phyloP scores from a whole-genome alignment of 2,888 invertebrate genomes.

The Augochlorella aurata region DNA sequence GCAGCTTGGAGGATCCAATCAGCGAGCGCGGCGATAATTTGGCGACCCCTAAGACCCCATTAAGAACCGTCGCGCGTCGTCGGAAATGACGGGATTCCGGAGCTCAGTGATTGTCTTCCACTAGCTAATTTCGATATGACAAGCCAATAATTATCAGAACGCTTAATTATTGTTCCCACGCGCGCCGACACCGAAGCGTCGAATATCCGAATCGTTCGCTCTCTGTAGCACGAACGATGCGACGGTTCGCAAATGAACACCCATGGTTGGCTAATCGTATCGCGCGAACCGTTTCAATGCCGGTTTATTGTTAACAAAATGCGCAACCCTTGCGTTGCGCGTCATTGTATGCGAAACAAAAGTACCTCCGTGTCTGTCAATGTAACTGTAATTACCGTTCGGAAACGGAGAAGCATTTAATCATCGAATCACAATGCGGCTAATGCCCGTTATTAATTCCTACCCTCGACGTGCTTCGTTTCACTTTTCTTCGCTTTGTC shows the following conservation, averaged over 20 bases:
- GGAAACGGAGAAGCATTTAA: neutral
- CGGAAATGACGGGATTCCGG: constrained; percentile 40
- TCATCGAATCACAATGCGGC: neutral
- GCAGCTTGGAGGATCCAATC: constrained; percentile 51
- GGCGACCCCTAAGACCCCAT: constrained; percentile 54
- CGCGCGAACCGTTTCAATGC: neutral
- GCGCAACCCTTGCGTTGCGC: neutral
- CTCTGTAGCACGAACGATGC: neutral
- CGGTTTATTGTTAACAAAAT: constrained; percentile 8
- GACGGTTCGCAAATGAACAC: constrained; percentile 27
- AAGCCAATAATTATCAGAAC: constrained; percentile 60
- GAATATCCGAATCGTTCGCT: constrained; percentile 24
- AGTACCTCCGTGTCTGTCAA: neutral
- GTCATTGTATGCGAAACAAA: neutral
- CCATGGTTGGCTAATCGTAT: neutral
- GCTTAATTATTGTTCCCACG: constrained; percentile 57
- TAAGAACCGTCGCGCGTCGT: constrained; percentile 47
- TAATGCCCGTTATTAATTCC: neutral
- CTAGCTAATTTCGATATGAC: constrained; percentile 51
- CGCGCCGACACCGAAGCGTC: neutral
- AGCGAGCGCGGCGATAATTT: constrained; percentile 52
- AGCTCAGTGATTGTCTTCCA: constrained; percentile 57
- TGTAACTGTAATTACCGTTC: constrained; percentile 10
- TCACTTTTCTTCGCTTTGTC: neutral
- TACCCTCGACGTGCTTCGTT: neutral